These are phyloP conservation scores for Scaptomyza parva DNA, from an alignment of 2,888 invertebrate genomes.

Conservation along the genomic window DNA sequence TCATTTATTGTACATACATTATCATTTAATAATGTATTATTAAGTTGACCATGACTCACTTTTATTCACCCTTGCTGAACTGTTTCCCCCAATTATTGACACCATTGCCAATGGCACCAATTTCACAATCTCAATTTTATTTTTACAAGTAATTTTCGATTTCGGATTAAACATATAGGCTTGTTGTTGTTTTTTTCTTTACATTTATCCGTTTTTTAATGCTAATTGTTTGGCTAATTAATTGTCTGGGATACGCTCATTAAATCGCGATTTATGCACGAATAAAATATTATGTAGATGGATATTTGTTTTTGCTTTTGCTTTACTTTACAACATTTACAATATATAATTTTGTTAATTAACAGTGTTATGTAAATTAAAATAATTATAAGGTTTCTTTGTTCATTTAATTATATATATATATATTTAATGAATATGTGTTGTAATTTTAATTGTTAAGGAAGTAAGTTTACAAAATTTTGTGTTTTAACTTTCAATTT, in stretches of 20 bases:
- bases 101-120: slow-evolving; percentile 37
- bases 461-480: no score
- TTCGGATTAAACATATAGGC: no score
- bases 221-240: slow-evolving; percentile 10
- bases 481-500: slow-evolving; percentile 8
- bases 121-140: slow-evolving; percentile 51
- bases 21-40: slow-evolving; percentile 32
- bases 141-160: slow-evolving; percentile 11
- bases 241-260: slow-evolving; percentile 12
- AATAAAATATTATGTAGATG: neutral
- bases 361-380: neutral
- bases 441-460: neutral
- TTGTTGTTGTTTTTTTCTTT: no score
- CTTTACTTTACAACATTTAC: no score
- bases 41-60: slow-evolving; percentile 61
- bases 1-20: slow-evolving; percentile 9
- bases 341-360: neutral
- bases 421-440: neutral
- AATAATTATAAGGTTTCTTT: neutral
- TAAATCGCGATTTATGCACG: neutral
- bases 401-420: no score
- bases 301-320: no score
- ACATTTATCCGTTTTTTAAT: slow-evolving; percentile 8
- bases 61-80: slow-evolving; percentile 36
- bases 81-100: slow-evolving; percentile 42